Conservation (phyloP, 2,113 vertebrate genomes). For the Grallaria varia region DNA sequence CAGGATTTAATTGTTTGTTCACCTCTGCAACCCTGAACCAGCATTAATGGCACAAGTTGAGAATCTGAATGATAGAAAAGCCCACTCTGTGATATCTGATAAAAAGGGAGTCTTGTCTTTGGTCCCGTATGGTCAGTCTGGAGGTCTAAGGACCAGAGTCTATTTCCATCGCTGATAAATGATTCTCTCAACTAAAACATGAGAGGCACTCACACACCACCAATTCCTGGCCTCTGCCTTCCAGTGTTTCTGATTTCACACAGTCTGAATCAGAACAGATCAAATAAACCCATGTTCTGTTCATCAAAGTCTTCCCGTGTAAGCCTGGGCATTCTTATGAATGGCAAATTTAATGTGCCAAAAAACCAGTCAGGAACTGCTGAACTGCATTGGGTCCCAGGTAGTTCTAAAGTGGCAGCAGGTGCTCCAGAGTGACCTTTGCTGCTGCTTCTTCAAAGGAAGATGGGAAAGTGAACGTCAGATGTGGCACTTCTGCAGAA, state of each 20-base stretch:
- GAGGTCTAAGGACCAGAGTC: background rate
- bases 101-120: background rate
- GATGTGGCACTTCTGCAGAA: background rate
- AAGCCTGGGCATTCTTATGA: background rate
- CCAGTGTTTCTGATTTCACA: background rate
- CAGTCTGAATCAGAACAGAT: background rate
- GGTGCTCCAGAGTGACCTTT: background rate
- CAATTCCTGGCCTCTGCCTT: background rate
- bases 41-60: background rate
- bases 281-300: background rate
- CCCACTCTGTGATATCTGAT: background rate
- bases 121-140: background rate
- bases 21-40: background rate
- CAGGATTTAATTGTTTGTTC: background rate
- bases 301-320: background rate
- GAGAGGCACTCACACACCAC: background rate
- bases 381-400: background rate
- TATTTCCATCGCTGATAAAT: background rate
- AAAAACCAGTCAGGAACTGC: background rate
- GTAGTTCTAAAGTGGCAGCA: background rate
- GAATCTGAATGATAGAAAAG: background rate
- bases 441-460: background rate
- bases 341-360: background rate
- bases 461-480: background rate
- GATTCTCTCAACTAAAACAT: background rate